Conservation (phyloP, 1,140 invertebrate species). For the Saxidomus purpurata region DNA sequence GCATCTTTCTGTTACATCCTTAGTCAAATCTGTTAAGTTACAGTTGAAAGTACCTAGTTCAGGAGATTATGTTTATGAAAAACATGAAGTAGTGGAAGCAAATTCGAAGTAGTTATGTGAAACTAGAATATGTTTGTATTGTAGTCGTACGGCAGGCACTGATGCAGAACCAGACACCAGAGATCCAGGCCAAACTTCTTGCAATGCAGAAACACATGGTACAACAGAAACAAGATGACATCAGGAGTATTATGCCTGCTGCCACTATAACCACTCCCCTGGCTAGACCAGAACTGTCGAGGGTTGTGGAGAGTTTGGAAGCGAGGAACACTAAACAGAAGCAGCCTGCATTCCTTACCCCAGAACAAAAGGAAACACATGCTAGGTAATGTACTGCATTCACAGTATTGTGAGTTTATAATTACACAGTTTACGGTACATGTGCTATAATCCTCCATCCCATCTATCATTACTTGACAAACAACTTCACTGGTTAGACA, state of each 20-base stretch:
- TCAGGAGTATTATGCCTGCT: conserved; percentile 43
- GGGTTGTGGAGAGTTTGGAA: not conserved
- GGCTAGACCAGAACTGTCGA: conserved; percentile 36
- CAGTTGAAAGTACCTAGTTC: no score
- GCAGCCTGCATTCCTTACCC: conserved; percentile 80
- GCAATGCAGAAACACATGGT: conserved; percentile 93
- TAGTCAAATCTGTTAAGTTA: no score
- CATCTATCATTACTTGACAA: no score
- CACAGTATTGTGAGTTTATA: no score
- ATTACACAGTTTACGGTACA: no score
- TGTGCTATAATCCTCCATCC: no score
- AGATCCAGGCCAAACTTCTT: conserved; percentile 96
- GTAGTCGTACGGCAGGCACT: conserved; percentile 87
- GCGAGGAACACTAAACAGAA: conserved; percentile 70
- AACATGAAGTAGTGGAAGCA: no score
- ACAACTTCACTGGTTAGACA: no score
- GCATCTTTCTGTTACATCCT: no score
- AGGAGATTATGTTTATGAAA: no score
- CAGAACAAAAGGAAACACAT: conserved; percentile 85
- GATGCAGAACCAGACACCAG: conserved; percentile 93
- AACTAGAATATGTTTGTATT: no score
- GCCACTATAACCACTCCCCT: not conserved
- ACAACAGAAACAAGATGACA: conserved; percentile 77
- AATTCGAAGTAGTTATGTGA: no score
- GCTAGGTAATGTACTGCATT: conserved; percentile 79